phyloP scores from a whole-genome alignment of 2,113 vertebrate species.

The Irena cyanogastra region DNA sequence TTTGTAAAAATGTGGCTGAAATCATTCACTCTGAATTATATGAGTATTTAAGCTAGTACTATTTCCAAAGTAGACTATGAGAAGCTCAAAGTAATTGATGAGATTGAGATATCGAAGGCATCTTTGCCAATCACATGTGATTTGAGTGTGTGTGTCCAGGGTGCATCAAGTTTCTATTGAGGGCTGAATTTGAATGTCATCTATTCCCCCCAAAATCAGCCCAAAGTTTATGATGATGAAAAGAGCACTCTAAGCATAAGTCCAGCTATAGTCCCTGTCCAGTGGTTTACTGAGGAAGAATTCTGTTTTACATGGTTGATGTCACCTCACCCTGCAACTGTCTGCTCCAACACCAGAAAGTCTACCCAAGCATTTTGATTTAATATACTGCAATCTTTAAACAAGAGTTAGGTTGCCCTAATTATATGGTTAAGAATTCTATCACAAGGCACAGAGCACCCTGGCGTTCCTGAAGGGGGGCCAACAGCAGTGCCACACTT shows the following conservation, averaged over 20 bases:
- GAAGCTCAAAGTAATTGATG: not conserved
- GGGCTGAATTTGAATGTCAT: not conserved
- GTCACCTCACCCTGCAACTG: conserved; percentile 37
- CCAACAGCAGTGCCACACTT: conserved; percentile 71
- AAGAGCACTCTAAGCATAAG: not conserved
- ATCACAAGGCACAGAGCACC: conserved; percentile 39
- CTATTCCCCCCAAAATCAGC: not conserved
- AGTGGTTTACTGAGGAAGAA: conserved; percentile 49
- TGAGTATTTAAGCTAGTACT: not conserved
- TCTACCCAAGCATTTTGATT: conserved; percentile 28
- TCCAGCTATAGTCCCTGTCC: conserved; percentile 21
- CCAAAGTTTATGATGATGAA: not conserved
- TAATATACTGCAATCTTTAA: conserved; percentile 66
- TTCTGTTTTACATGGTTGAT: conserved; percentile 58
- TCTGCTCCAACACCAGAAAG: conserved; percentile 58
- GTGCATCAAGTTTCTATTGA: not conserved
- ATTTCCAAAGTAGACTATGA: not conserved
- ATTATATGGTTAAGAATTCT: conserved; percentile 71
- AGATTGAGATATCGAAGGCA: not conserved
- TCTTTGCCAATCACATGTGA: not conserved
- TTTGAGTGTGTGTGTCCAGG: not conserved
- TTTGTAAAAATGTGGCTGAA: not conserved
- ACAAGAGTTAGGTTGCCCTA: conserved; percentile 61
- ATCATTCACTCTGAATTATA: not conserved
- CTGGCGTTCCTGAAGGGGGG: conserved; percentile 52